Evolutionary conservation across 1,140 invertebrate species (phyloP).

Genomic region (Probaryconus sp.): DNA sequence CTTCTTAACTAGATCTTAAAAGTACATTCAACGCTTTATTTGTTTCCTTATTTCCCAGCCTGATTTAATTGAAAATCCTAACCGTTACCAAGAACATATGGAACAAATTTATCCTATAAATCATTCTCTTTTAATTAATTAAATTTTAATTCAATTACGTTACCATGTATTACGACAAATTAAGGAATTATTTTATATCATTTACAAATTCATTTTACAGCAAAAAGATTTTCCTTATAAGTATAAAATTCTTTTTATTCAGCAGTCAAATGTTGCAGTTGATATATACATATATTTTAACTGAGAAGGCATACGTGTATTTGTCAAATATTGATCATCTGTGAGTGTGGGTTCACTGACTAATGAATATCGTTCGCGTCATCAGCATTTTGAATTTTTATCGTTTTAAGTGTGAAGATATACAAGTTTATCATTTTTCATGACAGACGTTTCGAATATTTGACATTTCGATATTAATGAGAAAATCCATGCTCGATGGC

Average conservation of each 20-base stretch:
- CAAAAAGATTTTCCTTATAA: too few species aligned
- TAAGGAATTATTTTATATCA: too few species aligned
- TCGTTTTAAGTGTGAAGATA: constrained; percentile 30
- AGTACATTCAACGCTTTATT: too few species aligned
- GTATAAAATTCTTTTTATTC: constrained; percentile 16
- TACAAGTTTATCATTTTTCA: constrained; percentile 52
- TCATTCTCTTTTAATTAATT: too few species aligned
- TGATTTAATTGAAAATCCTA: too few species aligned
- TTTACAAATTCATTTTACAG: too few species aligned
- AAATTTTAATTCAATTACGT: too few species aligned
- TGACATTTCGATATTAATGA: constrained; percentile 53
- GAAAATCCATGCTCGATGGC: constrained; percentile 39
- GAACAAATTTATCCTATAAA: too few species aligned
- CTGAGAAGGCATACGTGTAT: constrained; percentile 13
- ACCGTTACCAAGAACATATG: too few species aligned
- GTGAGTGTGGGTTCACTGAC: constrained; percentile 26
- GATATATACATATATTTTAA: constrained; percentile 36
- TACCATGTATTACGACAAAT: too few species aligned
- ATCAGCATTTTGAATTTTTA: constrained; percentile 46
- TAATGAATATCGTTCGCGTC: constrained; percentile 43
- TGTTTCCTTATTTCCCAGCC: too few species aligned
- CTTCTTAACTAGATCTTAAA: too few species aligned
- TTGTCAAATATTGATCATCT: constrained; percentile 27
- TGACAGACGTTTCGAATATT: constrained; percentile 42
- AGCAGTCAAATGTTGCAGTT: neutral